phyloP scores from a whole-genome alignment of 1,140 invertebrate genomes.

The Ostrea edulis region DNA sequence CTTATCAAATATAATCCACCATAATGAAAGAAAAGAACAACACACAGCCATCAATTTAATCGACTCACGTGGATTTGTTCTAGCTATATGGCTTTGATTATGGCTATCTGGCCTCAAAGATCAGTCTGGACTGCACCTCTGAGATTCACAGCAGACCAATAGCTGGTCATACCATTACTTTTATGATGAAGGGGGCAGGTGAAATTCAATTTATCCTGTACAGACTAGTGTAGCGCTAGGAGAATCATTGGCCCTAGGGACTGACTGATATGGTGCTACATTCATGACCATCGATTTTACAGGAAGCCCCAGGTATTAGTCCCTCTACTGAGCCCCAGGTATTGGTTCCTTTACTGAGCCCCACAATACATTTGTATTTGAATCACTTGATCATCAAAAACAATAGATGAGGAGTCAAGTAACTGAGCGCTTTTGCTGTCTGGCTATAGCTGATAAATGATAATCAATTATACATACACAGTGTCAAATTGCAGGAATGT shows the following conservation, averaged over 20 bases:
- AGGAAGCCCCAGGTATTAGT: not conserved
- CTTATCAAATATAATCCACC: conserved; percentile 16
- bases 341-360: not conserved
- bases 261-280: not conserved
- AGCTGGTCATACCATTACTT: conserved; percentile 7
- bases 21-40: conserved; percentile 6
- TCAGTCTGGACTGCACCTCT: not conserved
- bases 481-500: not conserved
- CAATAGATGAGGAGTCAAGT: not conserved
- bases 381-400: not conserved
- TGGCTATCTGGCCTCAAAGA: not conserved
- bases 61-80: not conserved
- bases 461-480: conserved; percentile 15
- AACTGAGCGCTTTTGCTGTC: not conserved
- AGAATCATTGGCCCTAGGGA: not conserved
- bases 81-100: not conserved
- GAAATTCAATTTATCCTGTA: conserved; percentile 19
- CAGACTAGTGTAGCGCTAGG: not conserved
- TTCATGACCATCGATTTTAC: not conserved
- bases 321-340: not conserved
- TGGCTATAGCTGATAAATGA: not conserved
- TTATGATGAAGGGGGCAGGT: conserved; percentile 22
- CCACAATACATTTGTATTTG: not conserved
- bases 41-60: not conserved
- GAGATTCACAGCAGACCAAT: conserved; percentile 17